Base-by-base conservation (phyloP, 2,888 invertebrate species). In the Xanthia icteritia region DNA sequence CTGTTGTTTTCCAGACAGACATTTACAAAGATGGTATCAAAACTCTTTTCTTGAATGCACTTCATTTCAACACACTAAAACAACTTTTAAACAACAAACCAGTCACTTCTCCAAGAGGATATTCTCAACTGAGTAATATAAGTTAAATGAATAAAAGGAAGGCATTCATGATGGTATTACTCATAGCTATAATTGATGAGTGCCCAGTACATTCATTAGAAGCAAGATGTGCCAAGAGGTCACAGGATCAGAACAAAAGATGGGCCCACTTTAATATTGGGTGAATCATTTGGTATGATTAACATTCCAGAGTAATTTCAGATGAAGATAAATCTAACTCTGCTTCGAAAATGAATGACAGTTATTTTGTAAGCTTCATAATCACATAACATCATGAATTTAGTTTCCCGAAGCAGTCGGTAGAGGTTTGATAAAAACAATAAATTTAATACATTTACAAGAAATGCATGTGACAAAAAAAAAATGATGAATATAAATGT, bases 121-220 rank as follows among this genome's bases (percentile, higher is more conserved):
- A 60, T 36, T 42, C 63, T 45, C 71, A 67, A 88, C 89, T 87
- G 86, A 81, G 45, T 83, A 76, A 82, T 61, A 51, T 20, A 60
- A 68, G 68, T 68, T 68, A 23, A 76, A 73, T 77, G 73, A 79
- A 77, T 51, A 74, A 65, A 42, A 77, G 56, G 73, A 79, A 73
- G 69, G 42, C 72, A 74, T 68, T 58, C n/a, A 39, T 58, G 45
- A 61, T 45, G 17, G 31, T 73, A 76, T 89, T 88, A 89, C 63
- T 88, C 89, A 89, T 83, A 68, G 64, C 48, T 80, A 83, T 69
- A 88, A 85, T 82, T 75, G 73, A 82, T 83, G 84, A 86, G 81
- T 83, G 58, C 71, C 65, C 76, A 67, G 71, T 83, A 84, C 63
- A 84, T 81, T 83, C n/a, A 82, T 81, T 81, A 69, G 58, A 39